A percentile compares a stretch with the other conserved stretches of the same genome.
phyloP scores from a whole-genome alignment of 2,888 invertebrate species.

The Melanargia galathea region DNA sequence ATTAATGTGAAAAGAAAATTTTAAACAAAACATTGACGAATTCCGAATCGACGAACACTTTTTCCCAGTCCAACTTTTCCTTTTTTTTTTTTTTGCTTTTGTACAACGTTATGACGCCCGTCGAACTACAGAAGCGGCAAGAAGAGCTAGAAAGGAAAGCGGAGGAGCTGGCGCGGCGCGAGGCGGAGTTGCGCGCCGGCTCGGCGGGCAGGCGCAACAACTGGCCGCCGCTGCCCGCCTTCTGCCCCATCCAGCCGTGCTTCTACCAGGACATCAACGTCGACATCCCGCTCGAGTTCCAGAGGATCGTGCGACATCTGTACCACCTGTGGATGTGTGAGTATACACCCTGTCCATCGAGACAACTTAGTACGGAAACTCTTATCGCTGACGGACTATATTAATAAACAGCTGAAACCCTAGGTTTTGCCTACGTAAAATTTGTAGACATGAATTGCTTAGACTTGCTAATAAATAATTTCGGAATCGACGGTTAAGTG shows the following conservation, averaged over 20 bases:
- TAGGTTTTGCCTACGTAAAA: too few relatives aligned
- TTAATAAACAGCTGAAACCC: too few relatives aligned
- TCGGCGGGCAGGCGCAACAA: conserved; percentile 92
- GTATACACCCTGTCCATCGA: too few relatives aligned
- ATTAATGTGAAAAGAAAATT: not conserved
- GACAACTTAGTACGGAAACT: too few relatives aligned
- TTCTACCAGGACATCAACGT: conserved; percentile 99
- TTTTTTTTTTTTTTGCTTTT: not conserved
- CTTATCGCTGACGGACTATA: too few relatives aligned
- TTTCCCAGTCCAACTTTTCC: not conserved
- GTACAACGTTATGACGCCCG: conserved; percentile 18
- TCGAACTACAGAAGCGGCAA: conserved; percentile 87
- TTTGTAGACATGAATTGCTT: too few relatives aligned
- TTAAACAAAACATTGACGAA: not conserved
- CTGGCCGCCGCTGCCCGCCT: conserved; percentile 98
- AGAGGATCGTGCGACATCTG: conserved; percentile 95
- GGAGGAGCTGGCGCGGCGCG: conserved; percentile 92
- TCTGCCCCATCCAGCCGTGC: conserved; percentile 97
- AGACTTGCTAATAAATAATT: too few relatives aligned
- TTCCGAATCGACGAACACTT: not conserved
- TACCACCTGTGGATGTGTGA: conserved; percentile 99
- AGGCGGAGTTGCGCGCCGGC: conserved; percentile 90
- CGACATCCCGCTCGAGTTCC: conserved; percentile 98
- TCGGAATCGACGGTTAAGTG: too few relatives aligned
- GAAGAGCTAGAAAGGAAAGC: conserved; percentile 96